Evolutionary conservation across 2,797 vertebrate species (phyloP), one percentile per base, ranked within the genome.

Genomic region (Notolabrus celidotus): DNA sequence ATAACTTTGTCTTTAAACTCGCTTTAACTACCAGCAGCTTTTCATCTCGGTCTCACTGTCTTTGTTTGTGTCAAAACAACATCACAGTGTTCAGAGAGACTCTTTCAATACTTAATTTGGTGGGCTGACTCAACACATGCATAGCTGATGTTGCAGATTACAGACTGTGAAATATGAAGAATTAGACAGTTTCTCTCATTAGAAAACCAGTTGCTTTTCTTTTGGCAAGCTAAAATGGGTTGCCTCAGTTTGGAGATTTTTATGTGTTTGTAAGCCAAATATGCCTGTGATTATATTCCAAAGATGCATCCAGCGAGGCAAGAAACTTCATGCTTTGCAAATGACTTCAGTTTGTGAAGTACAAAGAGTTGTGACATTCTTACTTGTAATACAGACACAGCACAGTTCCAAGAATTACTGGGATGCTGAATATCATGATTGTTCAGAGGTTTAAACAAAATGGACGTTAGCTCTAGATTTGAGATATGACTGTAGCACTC

Each of bases 131-230:
- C 31, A 42, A 76, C 34, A 53, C 34, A 39, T 56, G 34, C 29
- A 55, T 34, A 31, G 49, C 56, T 80, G 61, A 69, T 75, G 74
- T 54, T 66, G 47, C 58, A 67, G 29, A 74, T 77, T 72, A 72
- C 33, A 57, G 22, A 45, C 47, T 4, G 8, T 68, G 51, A 61
- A 74, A 68, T 67, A 42, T 50, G 22, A 81, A 47, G 36, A 82
- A 66, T 51, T 33, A 52, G 34, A 69, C 63, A 51, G 47, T 69
- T 75, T 58, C 51, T 69, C 53, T 77, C 51, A 60, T 74, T 56
- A 67, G 57, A 15, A 52, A 72, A 52, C 49, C 11, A 39, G 34
- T 42, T 27, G 33, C 23, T 59, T 50, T 39, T 27, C 29, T 46
- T 2, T 66, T 80, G 74, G 58, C 53, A 46, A 59, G 17, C 31